Evolutionary conservation across 1,140 invertebrate species (phyloP).

Genomic region (Callitettix versicolor): DNA sequence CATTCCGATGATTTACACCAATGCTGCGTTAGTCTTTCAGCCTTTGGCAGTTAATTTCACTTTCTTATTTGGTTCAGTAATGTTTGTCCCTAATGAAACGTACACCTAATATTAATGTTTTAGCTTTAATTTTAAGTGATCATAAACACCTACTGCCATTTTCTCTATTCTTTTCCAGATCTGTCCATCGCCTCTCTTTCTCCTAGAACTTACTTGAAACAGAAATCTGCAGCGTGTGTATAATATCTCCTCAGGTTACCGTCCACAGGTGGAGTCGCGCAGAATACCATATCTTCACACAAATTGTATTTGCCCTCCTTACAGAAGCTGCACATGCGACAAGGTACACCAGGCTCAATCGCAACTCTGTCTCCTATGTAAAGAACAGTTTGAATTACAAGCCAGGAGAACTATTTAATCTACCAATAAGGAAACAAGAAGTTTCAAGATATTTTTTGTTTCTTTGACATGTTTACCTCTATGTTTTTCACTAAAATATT

Average conservation of each 20-base stretch:
- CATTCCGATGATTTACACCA: too few species aligned
- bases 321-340: conserved; percentile 73
- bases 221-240: conserved; percentile 86
- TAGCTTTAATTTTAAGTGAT: too few species aligned
- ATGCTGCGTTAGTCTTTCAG: too few species aligned
- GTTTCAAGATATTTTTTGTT: background rate
- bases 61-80: too few species aligned
- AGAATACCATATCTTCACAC: conserved; percentile 75
- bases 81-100: too few species aligned
- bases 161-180: too few species aligned
- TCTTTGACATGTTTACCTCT: background rate
- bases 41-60: too few species aligned
- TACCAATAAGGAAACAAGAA: background rate
- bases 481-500: background rate
- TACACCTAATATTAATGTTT: too few species aligned
- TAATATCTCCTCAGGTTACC: conserved; percentile 79
- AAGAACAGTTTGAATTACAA: background rate
- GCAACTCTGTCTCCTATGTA: conserved; percentile 75
- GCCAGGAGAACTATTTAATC: background rate
- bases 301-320: conserved; percentile 83
- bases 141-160: too few species aligned
- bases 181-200: too few species aligned
- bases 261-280: conserved; percentile 80
- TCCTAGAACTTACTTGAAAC: conserved; percentile 79
- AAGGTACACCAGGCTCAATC: conserved; percentile 86